Base-by-base conservation (phyloP, 2,113 vertebrate genomes). In the Bubalus kerabau region DNA sequence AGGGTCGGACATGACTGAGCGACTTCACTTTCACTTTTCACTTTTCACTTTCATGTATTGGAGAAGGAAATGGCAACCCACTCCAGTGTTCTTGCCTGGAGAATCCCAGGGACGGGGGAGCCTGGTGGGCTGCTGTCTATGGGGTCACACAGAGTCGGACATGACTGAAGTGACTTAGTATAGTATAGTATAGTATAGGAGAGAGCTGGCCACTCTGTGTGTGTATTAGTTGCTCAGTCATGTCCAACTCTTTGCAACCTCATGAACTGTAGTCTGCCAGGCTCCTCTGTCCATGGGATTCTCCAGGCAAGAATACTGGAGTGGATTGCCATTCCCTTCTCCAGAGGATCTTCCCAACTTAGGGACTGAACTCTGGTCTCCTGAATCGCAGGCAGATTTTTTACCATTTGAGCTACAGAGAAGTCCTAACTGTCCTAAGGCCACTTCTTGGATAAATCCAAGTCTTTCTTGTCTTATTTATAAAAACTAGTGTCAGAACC, bases 181-280 rank as follows among this genome's bases (percentile, higher is more conserved):
- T 40, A 40, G 40, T 40, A 40, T 40, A 40, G 40, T 40, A 40
- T 40, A 40, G 40, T 40, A 40, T 5, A 2, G 40, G 28, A 71
- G 9, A 3, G n/a, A 87, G 43, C 10, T 32, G 13, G 50, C 23
- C 43, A 3, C 12, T 57, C 15, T 23, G n/a, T 3, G 19, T 67
- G 16, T 23, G n/a, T 36, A 5, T 71, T 71, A 40, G 67, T 40
- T 0, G 0, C 67, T 71, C 19, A 71, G 2, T 23, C 10, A 0
- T 23, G 67, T 23, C n/a, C n/a, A 6, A 23, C 67, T 71, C 67
- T 71, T 71, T 71, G n/a, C 0, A 1, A 71, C 5, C 67, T 5
- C 67, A 23, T 40, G 19, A 23, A 36, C 64, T 10, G 1, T 19
- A 40, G 67, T n/a, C n/a, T 5, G 3, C 67, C 67, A 71, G 19